Base-by-base conservation (phyloP, 2,888 invertebrate genomes). In the Eubasilissa splendida region DNA sequence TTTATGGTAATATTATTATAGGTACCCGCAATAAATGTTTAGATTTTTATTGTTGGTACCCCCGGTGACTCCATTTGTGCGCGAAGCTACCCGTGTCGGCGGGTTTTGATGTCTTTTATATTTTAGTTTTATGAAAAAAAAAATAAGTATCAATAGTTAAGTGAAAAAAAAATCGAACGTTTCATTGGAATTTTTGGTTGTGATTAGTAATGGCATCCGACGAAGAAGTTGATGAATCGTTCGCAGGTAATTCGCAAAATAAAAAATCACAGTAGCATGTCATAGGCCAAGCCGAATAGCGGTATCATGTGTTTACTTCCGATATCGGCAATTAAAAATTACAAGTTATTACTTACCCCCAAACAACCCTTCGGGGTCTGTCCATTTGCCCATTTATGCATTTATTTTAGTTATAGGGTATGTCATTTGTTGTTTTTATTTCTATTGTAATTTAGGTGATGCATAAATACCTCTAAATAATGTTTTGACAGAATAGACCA, bases 141-240 rank as follows among this genome's bases (percentile, higher is more conserved):
- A 71, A 60, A 56, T 56, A 77, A 79, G 63, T 76, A 76, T 31
- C 63, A 53, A 66, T 76, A 63, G 31, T 59, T 80, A 53, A 76
- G 76, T 76, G 76, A 80, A 66, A 60, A 53, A 22, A 74, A 68
- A 76, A 54, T 59, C 33, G 14, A 73, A 53, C 63, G 73, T 65
- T 73, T 78, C 59, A 65, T 33, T 71, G 33, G 33, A 65, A 73
- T 63, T 54, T 56, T 74, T 88, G 82, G 82, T 71, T 66, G 73
- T 73, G 76, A 79, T 65, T 76, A 75, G 56, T 59, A 89, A 96
- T 96, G 96, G 96, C 96, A 89, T 96, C 96, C 84, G 96, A 96
- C 87, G 96, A 96, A 87, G 96, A 96, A 90, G 93, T 96, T 88
- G 96, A 96, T 87, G 96, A 96, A 88, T 94, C 93, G 88, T 95